Evolutionary conservation across 1,140 invertebrate genomes (phyloP), one percentile per base, ranked within the genome.

Genomic region (Brachionus calyciflorus): DNA sequence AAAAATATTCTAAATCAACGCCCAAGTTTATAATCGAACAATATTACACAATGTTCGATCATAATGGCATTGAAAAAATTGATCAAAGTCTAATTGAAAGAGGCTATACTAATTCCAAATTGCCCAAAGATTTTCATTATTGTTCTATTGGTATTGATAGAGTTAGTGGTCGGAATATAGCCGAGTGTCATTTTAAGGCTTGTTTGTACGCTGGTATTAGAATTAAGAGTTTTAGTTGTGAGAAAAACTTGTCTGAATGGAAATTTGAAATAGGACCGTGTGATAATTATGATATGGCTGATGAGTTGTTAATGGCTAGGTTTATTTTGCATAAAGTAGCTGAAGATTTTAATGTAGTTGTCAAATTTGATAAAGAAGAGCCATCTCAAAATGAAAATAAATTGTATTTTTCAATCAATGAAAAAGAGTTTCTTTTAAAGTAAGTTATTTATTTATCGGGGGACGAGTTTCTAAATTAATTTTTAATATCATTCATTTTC

Each of bases 1-100:
- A 89, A 41, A 89, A 90, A 14, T 65, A 4, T 44, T 24, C 17
- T 12, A 26, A 65, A 17, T 86, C 90, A 30, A 88, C 92, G 70
- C 94, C 95, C 0, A 96, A 93, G 94, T 98, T 98, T 82, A 95
- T 94, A 1, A 95, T 90, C 81, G 90, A 90, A 80, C 94, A 98
- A 82, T 94, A 97, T 83, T 96, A 96, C 84, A 94, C 93, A 1
- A 85, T 98, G 1, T 82, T 96, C 10, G 94, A 96, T 81, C 88
- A 90, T 76, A 93, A 96, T 49, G 65, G 65, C 28, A 12, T 26
- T 30, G 21, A 30, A 4, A 40, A 30, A 69, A 17, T 49, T 6
- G 41, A 69, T 28, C 21, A 49, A 10, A 37, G 28, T 68, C 46
- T 68, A 26, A n/a, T n/a, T n/a, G n/a, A n/a, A n/a, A n/a, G n/a